These are phyloP conservation scores for Hyles euphorbiae DNA, from an alignment of 1,140 invertebrate species.

Conservation along the genomic window DNA sequence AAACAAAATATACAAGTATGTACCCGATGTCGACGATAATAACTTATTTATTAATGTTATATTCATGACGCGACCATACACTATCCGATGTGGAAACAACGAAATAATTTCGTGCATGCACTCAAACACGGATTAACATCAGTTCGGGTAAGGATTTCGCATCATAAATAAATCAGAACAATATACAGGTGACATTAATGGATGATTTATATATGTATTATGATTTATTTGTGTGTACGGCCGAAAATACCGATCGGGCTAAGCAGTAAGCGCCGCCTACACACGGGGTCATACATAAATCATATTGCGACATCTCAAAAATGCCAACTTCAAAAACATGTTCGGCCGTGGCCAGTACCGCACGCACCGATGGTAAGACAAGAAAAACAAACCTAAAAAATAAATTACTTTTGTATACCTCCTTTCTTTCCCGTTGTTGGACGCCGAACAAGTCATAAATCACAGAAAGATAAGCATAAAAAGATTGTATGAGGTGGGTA, in stretches of 20 bases:
- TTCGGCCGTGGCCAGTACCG: conserved; percentile 62
- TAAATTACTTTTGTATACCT: conserved; percentile 75
- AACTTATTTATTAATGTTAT: too few relatives aligned
- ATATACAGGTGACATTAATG: conserved; percentile 59
- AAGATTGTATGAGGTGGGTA: conserved; percentile 73
- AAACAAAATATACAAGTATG: too few relatives aligned
- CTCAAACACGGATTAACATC: conserved; percentile 2
- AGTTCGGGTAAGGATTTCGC: conserved; percentile 17
- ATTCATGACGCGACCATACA: not conserved
- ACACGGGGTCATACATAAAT: conserved; percentile 60
- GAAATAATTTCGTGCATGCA: not conserved
- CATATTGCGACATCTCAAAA: conserved; percentile 73
- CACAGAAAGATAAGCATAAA: conserved; percentile 75
- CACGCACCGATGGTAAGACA: conserved; percentile 66
- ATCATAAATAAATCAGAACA: conserved; percentile 42
- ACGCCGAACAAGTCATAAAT: conserved; percentile 71
- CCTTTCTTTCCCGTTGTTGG: conserved; percentile 72
- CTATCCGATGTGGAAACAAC: not conserved
- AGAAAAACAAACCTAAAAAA: conserved; percentile 73
- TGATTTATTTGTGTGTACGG: conserved; percentile 36
- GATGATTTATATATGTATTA: conserved; percentile 55
- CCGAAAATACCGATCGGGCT: conserved; percentile 66
- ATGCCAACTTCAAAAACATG: conserved; percentile 72
- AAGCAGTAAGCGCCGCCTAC: conserved; percentile 64
- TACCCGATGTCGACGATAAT: too few relatives aligned